These are phyloP conservation scores for Oasisia sp. DNA, from an alignment of 2,888 invertebrate genomes.

Conservation along the genomic window DNA sequence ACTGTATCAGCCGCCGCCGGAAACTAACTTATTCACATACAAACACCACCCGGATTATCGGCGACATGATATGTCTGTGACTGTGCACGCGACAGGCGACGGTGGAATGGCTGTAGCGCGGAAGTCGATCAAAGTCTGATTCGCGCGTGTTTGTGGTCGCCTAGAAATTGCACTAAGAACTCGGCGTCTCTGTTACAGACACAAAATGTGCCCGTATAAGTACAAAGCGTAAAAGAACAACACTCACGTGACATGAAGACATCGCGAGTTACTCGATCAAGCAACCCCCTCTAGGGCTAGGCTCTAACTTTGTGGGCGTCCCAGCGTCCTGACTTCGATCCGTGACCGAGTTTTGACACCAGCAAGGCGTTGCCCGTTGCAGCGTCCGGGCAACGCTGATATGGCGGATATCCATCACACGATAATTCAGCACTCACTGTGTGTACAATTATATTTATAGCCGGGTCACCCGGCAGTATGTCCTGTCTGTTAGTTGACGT, in stretches of 20 bases:
- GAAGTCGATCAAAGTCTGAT: not conserved
- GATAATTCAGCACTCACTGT: not conserved
- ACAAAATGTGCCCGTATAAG: not conserved
- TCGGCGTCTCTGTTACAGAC: not conserved
- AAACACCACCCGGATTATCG: not conserved
- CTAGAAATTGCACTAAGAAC: not conserved
- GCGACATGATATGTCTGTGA: not conserved
- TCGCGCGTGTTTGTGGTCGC: not conserved
- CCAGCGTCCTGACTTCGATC: not conserved
- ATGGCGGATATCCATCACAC: not conserved
- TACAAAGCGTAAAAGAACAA: not conserved
- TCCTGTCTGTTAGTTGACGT: not conserved
- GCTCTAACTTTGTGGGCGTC: not conserved
- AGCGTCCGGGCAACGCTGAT: not conserved
- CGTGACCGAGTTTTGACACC: not conserved
- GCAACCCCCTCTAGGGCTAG: too few relatives aligned
- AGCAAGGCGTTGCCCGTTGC: not conserved
- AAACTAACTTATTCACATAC: not conserved
- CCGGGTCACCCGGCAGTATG: not conserved
- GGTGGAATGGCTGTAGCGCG: not conserved
- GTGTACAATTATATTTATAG: conserved; percentile 17
- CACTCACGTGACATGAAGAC: not conserved
- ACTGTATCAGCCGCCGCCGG: not conserved
- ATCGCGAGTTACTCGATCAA: not conserved
- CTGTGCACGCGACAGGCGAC: not conserved